Evolutionary conservation across 2,113 vertebrate genomes (phyloP), one percentile per base, ranked within the genome.

Genomic region (Tychaedon coryphoeus): DNA sequence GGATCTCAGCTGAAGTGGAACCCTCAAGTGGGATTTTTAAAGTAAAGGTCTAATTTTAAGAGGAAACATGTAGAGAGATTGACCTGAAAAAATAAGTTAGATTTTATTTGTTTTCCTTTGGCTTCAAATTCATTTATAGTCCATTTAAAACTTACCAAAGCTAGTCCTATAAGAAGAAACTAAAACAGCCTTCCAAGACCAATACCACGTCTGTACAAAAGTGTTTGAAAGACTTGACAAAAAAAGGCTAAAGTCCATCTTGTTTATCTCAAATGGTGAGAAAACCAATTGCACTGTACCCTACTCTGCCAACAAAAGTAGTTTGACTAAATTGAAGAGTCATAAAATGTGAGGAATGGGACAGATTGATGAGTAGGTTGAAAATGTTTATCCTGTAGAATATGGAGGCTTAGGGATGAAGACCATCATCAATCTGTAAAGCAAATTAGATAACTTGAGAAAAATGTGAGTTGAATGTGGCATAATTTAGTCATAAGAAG

Each of bases 401-500:
- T 95, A 80, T 33, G 78, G 92, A 96, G 64, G 54, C 82, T 92
- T 84, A 40, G 22, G 75, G 64, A 88, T 92, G 82, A 93, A 92
- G 95, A 95, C 67, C 40, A 34, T 92, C 92, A 97, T 97, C 93
- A 88, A 92, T 96, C 95, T 92, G 57, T 94, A 86, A 92, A 95
- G 89, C 23, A 86, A 93, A 94, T 92, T 77, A 93, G 94, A 88
- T 96, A 96, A 96, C 94, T 86, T 84, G 72, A 92, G 90, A 97
- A 95, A 96, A 94, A 96, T 96, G 90, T 93, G 94, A 96, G 64
- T 73, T 54, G 78, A 93, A 85, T 95, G 64, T 80, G 67, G 67
- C 75, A 93, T 96, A 97, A 96, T 96, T 92, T 94, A 96, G 85
- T 95, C 94, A 80, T 97, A 96, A 96, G 88, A 74, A 95, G 94